Evolutionary conservation across 2,797 vertebrate species (phyloP), one percentile per base, ranked within the genome.

Genomic region (Hydrolagus colliei): DNA sequence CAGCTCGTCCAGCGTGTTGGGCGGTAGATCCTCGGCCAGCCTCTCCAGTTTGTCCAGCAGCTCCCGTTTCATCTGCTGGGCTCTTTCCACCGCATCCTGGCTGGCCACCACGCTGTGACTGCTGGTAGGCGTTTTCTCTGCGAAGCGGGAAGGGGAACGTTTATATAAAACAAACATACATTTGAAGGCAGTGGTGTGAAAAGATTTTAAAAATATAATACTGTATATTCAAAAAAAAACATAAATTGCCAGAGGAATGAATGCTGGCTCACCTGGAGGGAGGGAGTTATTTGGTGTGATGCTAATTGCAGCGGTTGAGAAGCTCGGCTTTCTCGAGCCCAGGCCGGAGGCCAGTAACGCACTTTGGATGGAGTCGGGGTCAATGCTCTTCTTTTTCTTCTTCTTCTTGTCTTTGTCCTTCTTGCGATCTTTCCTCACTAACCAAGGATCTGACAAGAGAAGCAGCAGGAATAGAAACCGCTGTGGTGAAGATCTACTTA

Each of bases 341-440:
- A 99, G 95, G 86, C 98, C 98, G 20, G 98, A 99, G 78, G 98
- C 98, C 92, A 99, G 92, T 96, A 99, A 97, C 96, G 98, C 98
- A 97, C 98, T 99, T 92, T 99, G 97, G 93, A 99, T 99, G 32
- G 97, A 99, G 92, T 99, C 98, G 16, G 98, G 98, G 89, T 99
- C 98, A 86, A 99, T 96, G 62, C 95, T 96, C 91, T 93, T 96
- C 92, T 94, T 97, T 87, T 96, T 97, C 88, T 92, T 94, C 87
- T 97, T 96, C 91, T 95, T 98, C 87, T 94, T 95, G 86, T 98
- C 95, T 90, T 98, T 99, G 86, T 91, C 93, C 89, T 97, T 99
- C 92, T 99, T 99, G 87, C 97, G 96, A n/a, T 97, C 98, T 93
- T 99, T 99, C 88, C 98, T 95, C 89, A 98, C 96, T 63, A 99